Base-by-base conservation (phyloP, 2,797 vertebrate genomes). In the Eurystomus glaucurus region DNA sequence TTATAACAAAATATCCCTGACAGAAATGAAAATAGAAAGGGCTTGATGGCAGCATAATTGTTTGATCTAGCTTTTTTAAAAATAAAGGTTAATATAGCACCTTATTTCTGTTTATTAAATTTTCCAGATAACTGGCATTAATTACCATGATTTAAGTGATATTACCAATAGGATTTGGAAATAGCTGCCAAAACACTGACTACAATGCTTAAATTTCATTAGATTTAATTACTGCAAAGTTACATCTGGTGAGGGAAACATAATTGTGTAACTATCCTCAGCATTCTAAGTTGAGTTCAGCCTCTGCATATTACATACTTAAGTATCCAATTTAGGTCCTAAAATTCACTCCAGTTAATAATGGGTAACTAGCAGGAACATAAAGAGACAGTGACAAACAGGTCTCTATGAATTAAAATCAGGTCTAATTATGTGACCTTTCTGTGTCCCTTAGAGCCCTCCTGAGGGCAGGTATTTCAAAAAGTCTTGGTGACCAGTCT, bases 361-460 rank as follows among this genome's bases (percentile, higher is more conserved):
- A 97, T 7, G 4, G 55, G 92, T 92, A 98, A 97, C 96, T 96
- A 97, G 95, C 93, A 96, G 93, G 93, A 98, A 96, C 91, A 95
- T 83, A 96, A 96, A 91, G 89, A 96, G 96, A 96, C 95, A 95
- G 97, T 88, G 92, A 98, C 98, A 98, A 98, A 98, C 97, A 98
- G 97, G 97, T 97, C 97, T 97, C 96, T 95, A 96, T 98, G 98
- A 99, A 99, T 99, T 99, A 99, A 99, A 99, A 98, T 98, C 98
- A 98, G 97, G 98, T 98, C 98, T 99, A 99, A 99, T 98, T 99
- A 98, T 98, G 98, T 98, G 98, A 99, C 98, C 98, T 98, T 97
- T 98, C 97, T 96, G 98, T 98, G 97, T 99, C 97, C 98, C 97
- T 98, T 97, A 97, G 95, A 98, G 95, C 95, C 95, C 98, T 98